Percentiles rank a stretch among this genome's conserved stretches.
Evolutionary conservation across 2,797 vertebrate genomes (phyloP).

Genomic region (Bryconaethiops microstoma): DNA sequence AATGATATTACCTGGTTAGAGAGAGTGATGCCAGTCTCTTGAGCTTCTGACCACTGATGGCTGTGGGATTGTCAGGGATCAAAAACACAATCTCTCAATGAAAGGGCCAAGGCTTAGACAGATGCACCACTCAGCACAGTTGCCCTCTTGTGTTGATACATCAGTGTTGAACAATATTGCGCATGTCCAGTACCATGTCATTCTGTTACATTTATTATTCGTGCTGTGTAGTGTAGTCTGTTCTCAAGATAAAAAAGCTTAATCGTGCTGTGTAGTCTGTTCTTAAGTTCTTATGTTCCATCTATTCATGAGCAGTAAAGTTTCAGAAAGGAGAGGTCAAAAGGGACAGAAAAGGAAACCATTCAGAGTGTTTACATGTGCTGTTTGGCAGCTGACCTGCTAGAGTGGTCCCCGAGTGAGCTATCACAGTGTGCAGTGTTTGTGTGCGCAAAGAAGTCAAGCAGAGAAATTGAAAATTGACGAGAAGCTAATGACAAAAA

Average conservation of each 20-base stretch:
- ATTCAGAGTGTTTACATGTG: constrained; percentile 36
- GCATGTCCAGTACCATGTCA: no score
- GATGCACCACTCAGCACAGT: no score
- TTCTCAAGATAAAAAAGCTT: no score
- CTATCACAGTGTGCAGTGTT: constrained; percentile 49
- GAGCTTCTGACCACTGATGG: no score
- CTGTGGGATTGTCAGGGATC: no score
- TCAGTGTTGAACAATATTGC: background rate
- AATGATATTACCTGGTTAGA: no score
- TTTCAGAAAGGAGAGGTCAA: constrained; percentile 13
- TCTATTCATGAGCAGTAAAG: constrained; percentile 38
- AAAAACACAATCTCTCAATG: no score
- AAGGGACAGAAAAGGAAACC: background rate
- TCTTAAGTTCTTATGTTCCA: constrained; percentile 29
- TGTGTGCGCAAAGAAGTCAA: constrained; percentile 56
- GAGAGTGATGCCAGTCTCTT: no score
- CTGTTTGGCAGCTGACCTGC: constrained; percentile 40
- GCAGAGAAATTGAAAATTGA: constrained; percentile 62
- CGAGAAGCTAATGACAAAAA: constrained; percentile 49
- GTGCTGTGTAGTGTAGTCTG: no score
- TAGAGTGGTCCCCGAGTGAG: constrained; percentile 44
- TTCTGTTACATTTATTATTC: no score
- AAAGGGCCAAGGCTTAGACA: no score
- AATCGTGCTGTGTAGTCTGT: constrained; percentile 16
- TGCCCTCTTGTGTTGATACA: background rate